Base-by-base conservation (phyloP, 2,113 vertebrate genomes). In the Rhegmatorhina hoffmannsi region DNA sequence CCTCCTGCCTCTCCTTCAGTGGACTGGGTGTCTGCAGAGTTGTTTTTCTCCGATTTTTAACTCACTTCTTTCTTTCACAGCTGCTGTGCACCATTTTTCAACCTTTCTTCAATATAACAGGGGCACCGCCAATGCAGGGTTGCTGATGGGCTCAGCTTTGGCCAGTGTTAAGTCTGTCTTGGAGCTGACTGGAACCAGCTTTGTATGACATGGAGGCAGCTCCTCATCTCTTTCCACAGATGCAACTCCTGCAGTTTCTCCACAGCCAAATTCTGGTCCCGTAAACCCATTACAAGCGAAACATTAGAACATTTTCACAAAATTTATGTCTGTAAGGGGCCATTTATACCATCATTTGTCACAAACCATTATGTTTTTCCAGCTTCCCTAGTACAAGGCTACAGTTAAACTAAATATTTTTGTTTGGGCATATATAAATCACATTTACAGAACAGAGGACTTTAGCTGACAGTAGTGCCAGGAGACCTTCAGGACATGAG, bases 101-200 rank as follows among this genome's bases (percentile, higher is more conserved):
- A 5, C 25, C 21, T 79, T 79, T 64, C 43, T 18, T 47, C 34
- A 40, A 18, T 4, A 9, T n/a, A 14, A 17, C 10, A 43, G 76
- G 81, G 23, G 19, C 33, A 60, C n/a, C 17, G 14, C 21, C 28
- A 52, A 8, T 52, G 50, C 50, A 46, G 13, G 12, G 7, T 6
- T 20, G 13, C 15, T 70, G 34, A 40, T 15, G 13, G 43, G 3
- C 44, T 36, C 10, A 10, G 11, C 16, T 69, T 79, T 70, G 40
- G 26, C 34, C 29, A 29, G 15, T 1, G 6, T 7, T 0, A 0
- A 15, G 40, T 40, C n/a, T 34, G 11, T 53, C 25, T 24, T 43
- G 44, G 23, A 59, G 31, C n/a, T 10, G 19, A 1, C 19, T 53
- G 62, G 55, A 88, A n/a, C 10, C 16, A 8, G 4, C n/a, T 50